Base-by-base conservation (phyloP, 2,797 vertebrate species). In the Scarus forsteni region DNA sequence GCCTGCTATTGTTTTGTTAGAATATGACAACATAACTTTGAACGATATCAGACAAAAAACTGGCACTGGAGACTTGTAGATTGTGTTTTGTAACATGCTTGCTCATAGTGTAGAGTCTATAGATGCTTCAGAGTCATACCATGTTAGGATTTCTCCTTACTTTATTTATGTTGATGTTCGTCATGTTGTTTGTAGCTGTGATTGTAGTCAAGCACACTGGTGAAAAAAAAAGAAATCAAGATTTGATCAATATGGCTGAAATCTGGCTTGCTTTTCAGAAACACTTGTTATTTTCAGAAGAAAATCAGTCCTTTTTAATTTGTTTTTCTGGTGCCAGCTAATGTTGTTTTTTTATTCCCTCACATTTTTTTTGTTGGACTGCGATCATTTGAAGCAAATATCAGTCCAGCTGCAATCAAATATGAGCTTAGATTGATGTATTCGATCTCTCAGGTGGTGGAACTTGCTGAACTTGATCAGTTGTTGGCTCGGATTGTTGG, bases 221-320 rank as follows among this genome's bases (percentile, higher is more conserved):
- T 58, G 15, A 13, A 36, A 35, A 64, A n/a, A 8, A n/a, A 18
- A 60, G 39, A 52, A 12, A 11, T 50, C 19, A 8, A 10, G 15
- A 5, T 60, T 46, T 10, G 35, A 48, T 42, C 12, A 42, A 36
- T 52, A 11, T 60, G 27, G 44, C 64, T 42, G 59, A 49, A 53
- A 43, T 14, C 49, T 38, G 11, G 16, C 34, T 59, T 19, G 44
- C 10, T n/a, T 61, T 51, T 19, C 10, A 14, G 54, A 44, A 64
- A 75, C 57, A 74, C 50, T 53, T 77, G 70, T 51, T 49, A 38
- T 66, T 74, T 49, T 61, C 68, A 45, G 76, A 57, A 54, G 9
- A 27, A 34, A 15, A 45, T 66, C 44, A 68, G 39, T n/a, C 16
- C 43, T 46, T 60, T 64, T 43, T n/a, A 45, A 52, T 71, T 43